Evolutionary conservation across 2,797 vertebrate species (phyloP), one percentile per base, ranked within the genome.

Genomic region (Malurus splendens): DNA sequence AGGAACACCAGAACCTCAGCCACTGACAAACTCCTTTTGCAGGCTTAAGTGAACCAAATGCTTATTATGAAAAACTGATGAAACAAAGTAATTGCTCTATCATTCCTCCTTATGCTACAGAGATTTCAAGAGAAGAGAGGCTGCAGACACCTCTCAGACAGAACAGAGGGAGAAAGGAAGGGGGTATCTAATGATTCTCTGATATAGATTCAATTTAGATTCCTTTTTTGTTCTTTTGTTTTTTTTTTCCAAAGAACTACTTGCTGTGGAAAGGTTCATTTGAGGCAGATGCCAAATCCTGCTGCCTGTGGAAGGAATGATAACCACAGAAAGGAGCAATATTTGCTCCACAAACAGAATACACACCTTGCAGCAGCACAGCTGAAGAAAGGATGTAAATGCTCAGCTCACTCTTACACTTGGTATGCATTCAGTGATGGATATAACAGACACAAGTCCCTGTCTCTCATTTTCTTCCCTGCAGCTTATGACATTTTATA

Each of bases 401-500:
- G n/a, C n/a, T 94, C 41, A 89, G 45, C 64, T 67, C 55, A 59
- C 54, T 51, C 19, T 65, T 45, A 64, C 10, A 55, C 12, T 78
- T 6, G 2, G 32, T 72, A 38, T 65, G 55, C 41, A 73, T 56
- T 77, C 74, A 41, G 66, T 57, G 61, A 39, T 15, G 10, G 84
- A 87, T 12, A 14, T 41, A 61, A 61, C 30, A 80, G 87, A 33
- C 51, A 80, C 10, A 32, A 82, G 78, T 23, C 60, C 41, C 80
- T 52, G 33, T n/a, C 75, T 82, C 71, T 78, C 81, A 48, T 44
- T 77, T 65, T 48, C 55, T 45, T 73, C 75, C 28, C 28, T 64
- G 78, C 50, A 87, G n/a, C 64, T 87, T 81, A 84, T 71, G 76
- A 64, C 24, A 93, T 62, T 83, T 89, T 52, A 67, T 45, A 94